Conservation (phyloP, 2,888 invertebrate genomes). For the Caenorhabditis sp. region DNA sequence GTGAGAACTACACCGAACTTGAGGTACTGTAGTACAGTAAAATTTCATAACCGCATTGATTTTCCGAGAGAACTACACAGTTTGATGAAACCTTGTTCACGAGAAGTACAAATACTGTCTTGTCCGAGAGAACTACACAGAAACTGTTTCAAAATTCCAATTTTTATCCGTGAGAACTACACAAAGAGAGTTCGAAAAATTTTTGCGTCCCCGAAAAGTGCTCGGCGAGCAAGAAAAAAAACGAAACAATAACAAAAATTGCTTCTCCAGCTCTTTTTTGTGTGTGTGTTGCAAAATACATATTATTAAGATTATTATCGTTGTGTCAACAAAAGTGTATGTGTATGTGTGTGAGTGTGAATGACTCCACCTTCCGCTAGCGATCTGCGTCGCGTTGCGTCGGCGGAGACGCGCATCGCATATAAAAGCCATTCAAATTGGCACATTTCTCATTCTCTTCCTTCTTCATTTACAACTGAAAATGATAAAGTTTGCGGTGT, state of each 20-base stretch:
- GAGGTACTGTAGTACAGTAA: too few species aligned
- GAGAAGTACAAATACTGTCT: too few species aligned
- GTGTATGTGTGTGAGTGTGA: too few species aligned
- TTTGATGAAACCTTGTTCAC: too few species aligned
- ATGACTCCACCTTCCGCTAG: background rate
- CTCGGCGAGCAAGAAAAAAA: background rate
- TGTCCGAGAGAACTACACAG: too few species aligned
- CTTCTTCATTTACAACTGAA: background rate
- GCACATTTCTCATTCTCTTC: background rate
- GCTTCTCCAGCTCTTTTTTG: background rate
- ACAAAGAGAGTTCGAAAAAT: too few species aligned
- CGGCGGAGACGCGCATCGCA: conserved; percentile 1
- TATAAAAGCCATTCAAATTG: conserved; percentile 10
- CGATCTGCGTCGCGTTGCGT: background rate
- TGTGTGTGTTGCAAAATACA: background rate
- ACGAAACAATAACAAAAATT: background rate
- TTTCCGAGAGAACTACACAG: too few species aligned
- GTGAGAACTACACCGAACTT: too few species aligned
- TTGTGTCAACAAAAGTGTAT: background rate
- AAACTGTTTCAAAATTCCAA: too few species aligned
- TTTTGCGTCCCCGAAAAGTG: too few species aligned
- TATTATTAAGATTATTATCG: background rate
- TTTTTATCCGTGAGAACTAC: too few species aligned
- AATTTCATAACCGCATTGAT: too few species aligned
- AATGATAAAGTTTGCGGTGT: conserved; percentile 46